These are phyloP conservation scores for Caenorhabditis angaria DNA, from an alignment of 2,888 invertebrate species.

Conservation along the genomic window DNA sequence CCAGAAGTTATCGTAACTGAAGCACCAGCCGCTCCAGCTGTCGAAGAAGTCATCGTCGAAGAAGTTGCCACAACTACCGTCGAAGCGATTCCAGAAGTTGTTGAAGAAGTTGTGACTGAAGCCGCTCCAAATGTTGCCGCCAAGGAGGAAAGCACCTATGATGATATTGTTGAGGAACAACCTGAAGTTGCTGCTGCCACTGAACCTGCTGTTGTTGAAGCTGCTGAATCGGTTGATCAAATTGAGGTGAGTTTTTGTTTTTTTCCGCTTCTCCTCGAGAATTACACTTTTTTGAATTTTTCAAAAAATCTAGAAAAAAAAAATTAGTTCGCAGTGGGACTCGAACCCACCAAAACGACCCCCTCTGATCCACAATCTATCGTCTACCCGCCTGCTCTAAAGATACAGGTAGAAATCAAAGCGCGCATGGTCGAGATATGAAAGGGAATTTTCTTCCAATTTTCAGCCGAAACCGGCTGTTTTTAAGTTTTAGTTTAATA, in stretches of 20 bases:
- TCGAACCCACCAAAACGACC: too few species aligned
- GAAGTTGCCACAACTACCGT: slow-evolving; percentile 15
- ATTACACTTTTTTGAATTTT: too few species aligned
- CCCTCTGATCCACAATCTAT: too few species aligned
- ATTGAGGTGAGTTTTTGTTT: slow-evolving; percentile 15
- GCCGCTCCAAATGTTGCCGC: slow-evolving; percentile 20
- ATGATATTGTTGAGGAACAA: slow-evolving; percentile 61
- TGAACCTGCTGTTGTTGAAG: slow-evolving; percentile 26
- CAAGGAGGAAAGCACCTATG: slow-evolving; percentile 59
- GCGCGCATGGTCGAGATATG: too few species aligned
- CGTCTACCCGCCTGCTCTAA: too few species aligned
- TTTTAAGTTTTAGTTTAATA: too few species aligned
- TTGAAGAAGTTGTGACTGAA: slow-evolving; percentile 15
- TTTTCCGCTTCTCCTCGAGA: neutral
- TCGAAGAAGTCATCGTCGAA: slow-evolving; percentile 17
- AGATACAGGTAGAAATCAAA: too few species aligned
- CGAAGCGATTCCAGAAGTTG: slow-evolving; percentile 15
- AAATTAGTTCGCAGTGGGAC: too few species aligned
- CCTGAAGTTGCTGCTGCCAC: slow-evolving; percentile 37
- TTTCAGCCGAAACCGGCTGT: too few species aligned
- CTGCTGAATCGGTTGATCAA: slow-evolving; percentile 27
- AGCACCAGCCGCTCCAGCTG: slow-evolving; percentile 11
- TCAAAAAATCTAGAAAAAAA: too few species aligned
- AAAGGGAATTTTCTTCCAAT: too few species aligned
- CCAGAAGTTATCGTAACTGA: slow-evolving; percentile 12